Percentiles rank a stretch among this genome's conserved stretches.
Evolutionary conservation across 2,888 invertebrate species (phyloP).

Genomic region (Rhaphigaster nebulosa): DNA sequence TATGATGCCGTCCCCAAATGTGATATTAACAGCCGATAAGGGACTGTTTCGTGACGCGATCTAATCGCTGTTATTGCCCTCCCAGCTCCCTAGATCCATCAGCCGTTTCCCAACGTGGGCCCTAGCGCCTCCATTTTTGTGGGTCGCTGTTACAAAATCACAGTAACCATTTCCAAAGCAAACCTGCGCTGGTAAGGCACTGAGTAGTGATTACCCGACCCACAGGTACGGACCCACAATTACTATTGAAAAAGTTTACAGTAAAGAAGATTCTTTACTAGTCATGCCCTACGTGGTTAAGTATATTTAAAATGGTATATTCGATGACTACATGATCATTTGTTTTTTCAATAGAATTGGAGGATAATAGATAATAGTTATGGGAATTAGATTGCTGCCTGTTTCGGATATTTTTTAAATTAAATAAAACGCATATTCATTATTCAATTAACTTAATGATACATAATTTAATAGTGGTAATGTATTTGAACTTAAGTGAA

Average conservation of each 20-base stretch:
- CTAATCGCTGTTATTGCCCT: conserved; percentile 14
- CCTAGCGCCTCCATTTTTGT: background rate
- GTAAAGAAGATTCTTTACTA: background rate
- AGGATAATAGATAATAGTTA: too few species aligned
- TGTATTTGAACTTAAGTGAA: too few species aligned
- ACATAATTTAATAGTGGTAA: too few species aligned
- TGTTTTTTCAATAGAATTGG: background rate
- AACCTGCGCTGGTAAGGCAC: background rate
- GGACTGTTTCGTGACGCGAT: conserved; percentile 36
- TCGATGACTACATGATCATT: background rate
- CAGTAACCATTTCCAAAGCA: background rate
- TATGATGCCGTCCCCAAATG: conserved; percentile 23
- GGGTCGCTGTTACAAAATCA: conserved; percentile 1
- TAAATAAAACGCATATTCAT: too few species aligned
- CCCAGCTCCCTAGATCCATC: background rate
- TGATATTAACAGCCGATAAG: background rate
- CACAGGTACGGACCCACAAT: background rate
- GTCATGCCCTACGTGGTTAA: background rate
- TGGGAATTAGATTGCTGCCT: too few species aligned
- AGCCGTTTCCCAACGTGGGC: background rate
- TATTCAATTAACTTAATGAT: too few species aligned
- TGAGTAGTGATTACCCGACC: background rate
- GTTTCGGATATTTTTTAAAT: too few species aligned
- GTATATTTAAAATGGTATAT: background rate
- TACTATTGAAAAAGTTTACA: background rate